A percentile compares a stretch with the other conserved stretches of the same genome.
These are phyloP conservation scores for Poeciliopsis presidionis DNA, from an alignment of 2,797 vertebrate species.

Conservation along the genomic window DNA sequence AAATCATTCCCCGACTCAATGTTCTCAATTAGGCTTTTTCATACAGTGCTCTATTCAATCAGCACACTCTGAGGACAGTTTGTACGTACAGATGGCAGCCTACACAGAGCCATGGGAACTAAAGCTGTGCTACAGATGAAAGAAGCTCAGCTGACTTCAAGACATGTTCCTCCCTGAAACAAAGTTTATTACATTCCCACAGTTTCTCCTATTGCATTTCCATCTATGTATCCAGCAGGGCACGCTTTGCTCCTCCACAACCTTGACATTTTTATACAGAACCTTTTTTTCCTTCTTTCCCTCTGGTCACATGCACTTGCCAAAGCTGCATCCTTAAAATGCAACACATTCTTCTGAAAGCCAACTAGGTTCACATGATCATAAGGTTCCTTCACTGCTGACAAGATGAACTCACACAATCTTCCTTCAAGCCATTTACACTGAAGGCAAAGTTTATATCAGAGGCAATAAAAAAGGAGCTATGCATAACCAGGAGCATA, in stretches of 20 bases:
- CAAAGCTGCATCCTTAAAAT: slow-evolving; percentile 81
- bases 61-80: slow-evolving; percentile 47
- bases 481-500: background rate
- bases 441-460: background rate
- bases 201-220: slow-evolving; percentile 38
- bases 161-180: slow-evolving; percentile 42
- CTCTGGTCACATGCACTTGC: slow-evolving; percentile 80
- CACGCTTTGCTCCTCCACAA: slow-evolving; percentile 23
- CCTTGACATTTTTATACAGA: slow-evolving; percentile 38
- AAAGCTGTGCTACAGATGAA: slow-evolving; percentile 59
- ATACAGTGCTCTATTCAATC: slow-evolving; percentile 63
- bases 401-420: slow-evolving; percentile 65
- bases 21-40: slow-evolving; percentile 50
- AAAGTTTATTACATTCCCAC: slow-evolving; percentile 56
- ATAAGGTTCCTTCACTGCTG: slow-evolving; percentile 66
- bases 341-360: slow-evolving; percentile 84
- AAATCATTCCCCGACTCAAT: slow-evolving; percentile 59
- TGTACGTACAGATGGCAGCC: slow-evolving; percentile 60
- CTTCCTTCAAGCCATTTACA: slow-evolving; percentile 52
- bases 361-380: slow-evolving; percentile 79
- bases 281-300: background rate
- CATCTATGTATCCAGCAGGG: slow-evolving; percentile 7
- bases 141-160: slow-evolving; percentile 56
- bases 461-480: background rate
- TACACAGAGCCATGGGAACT: slow-evolving; percentile 55